These are phyloP conservation scores for Murina feae DNA, from an alignment of 2,113 vertebrate species.

Conservation along the genomic window DNA sequence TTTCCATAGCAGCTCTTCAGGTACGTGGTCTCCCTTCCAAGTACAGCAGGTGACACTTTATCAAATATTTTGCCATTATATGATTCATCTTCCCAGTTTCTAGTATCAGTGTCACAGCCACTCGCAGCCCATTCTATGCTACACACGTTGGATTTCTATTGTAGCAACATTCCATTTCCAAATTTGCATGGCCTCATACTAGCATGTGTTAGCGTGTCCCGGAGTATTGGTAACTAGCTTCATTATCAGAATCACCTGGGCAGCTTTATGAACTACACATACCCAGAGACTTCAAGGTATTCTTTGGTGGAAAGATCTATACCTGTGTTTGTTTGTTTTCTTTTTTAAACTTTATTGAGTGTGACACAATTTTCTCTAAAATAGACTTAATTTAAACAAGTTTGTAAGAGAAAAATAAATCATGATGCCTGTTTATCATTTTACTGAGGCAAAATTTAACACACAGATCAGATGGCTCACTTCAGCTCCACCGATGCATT, in stretches of 20 bases:
- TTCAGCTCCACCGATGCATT: background rate
- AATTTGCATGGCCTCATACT: background rate
- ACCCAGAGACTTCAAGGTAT: background rate
- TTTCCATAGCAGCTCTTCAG: background rate
- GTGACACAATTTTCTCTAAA: background rate
- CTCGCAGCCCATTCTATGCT: background rate
- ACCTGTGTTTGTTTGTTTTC: background rate
- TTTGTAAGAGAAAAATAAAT: background rate
- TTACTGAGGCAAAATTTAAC: background rate
- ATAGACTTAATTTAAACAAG: background rate
- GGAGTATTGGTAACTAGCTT: background rate
- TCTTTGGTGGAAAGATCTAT: background rate
- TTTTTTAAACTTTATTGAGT: conserved; percentile 16
- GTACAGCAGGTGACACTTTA: background rate
- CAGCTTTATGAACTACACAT: background rate
- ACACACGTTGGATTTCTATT: background rate
- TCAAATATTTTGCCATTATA: background rate
- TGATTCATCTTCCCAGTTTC: background rate
- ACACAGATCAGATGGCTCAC: background rate
- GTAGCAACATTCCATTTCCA: background rate
- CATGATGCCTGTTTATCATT: background rate
- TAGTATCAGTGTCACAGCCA: background rate
- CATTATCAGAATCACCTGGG: background rate
- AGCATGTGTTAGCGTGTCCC: background rate
- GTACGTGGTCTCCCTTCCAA: background rate